Percentiles rank a stretch among this genome's conserved stretches.
Evolutionary conservation across 2,888 invertebrate species (phyloP).

Genomic region (Melanostoma mellinum): DNA sequence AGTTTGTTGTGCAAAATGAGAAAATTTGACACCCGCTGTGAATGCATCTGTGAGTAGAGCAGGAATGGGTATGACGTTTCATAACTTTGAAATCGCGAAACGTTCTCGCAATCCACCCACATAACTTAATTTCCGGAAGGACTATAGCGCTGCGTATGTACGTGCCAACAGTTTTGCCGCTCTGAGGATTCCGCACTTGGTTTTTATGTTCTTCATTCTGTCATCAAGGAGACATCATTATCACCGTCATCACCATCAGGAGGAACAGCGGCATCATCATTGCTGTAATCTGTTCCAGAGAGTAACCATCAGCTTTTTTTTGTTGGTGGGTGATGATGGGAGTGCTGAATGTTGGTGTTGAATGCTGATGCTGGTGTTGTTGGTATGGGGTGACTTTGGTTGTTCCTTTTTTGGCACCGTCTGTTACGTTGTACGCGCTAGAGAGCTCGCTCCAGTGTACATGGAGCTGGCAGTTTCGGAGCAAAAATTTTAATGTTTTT

Average conservation of each 20-base stretch:
- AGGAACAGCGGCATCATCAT: constrained; percentile 52
- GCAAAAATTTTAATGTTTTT: constrained; percentile 48
- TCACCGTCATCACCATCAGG: constrained; percentile 60
- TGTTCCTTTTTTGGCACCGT: constrained; percentile 69
- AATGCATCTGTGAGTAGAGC: not conserved
- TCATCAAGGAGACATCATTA: constrained; percentile 66
- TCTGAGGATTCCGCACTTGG: constrained; percentile 37
- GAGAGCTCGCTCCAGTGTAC: constrained; percentile 34
- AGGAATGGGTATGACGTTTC: constrained; percentile 13
- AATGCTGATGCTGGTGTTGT: not conserved
- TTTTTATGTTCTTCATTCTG: constrained; percentile 25
- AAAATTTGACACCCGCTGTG: constrained; percentile 66
- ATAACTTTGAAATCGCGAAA: constrained; percentile 38
- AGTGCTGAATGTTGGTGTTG: not conserved
- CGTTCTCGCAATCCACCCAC: constrained; percentile 69
- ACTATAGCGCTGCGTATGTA: constrained; percentile 71
- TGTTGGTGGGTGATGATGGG: not conserved
- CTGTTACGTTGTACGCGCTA: constrained; percentile 60
- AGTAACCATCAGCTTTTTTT: constrained; percentile 44
- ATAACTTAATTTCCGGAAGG: constrained; percentile 75
- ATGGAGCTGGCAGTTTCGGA: constrained; percentile 33
- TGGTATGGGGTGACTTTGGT: constrained; percentile 18
- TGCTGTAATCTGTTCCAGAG: constrained; percentile 69
- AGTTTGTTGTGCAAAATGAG: constrained; percentile 43
- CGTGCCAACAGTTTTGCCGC: constrained; percentile 60